Evolutionary conservation across 2,113 vertebrate genomes (phyloP), one percentile per base, ranked within the genome.

Genomic region (Calyptomena viridis): DNA sequence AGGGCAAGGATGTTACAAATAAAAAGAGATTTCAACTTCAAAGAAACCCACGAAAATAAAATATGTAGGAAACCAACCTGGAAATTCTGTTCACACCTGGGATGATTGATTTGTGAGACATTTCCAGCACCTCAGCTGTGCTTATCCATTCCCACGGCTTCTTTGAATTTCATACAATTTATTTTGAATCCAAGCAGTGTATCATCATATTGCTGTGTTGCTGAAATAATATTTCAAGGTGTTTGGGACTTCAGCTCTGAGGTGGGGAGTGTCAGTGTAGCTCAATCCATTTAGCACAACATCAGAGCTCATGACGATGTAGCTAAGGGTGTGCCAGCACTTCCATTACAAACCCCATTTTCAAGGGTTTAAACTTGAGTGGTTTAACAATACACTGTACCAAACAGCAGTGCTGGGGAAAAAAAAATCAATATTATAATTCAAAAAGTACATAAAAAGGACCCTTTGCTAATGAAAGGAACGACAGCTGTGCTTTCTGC

Each of bases 101-200:
- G 55, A 73, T 93, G 94, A 97, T 95, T 95, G 94, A 97, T 97
- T 94, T 95, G 87, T 82, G 91, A 96, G 95, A 81, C 72, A 20
- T 82, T 94, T 84, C 62, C 58, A 76, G 55, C 72, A 55, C 42
- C 33, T 90, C 58, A 24, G 87, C 72, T 75, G 49, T 73, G 76
- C 75, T 87, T 96, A 93, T 50, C 44, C 5, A 3, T 95, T 83
- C 77, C 80, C 89, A 85, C 2, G 20, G 86, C 90, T 95, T 39
- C 94, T 96, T 64, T 91, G 89, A 84, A 91, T 96, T 97, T 94
- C 92, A 91, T 39, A 91, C 69, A 42, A 83, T 81, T 80, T 91
- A 63, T 85, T 89, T 87, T 78, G 87, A 78, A 58, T 83, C 93
- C 25, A 27, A 67, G 86, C 62, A 81, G 68, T 83, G 79, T 82